A percentile compares a stretch with the other conserved stretches of the same genome.
Conservation (phyloP, 2,888 invertebrate genomes). For the Dermolepida albohirtum region DNA sequence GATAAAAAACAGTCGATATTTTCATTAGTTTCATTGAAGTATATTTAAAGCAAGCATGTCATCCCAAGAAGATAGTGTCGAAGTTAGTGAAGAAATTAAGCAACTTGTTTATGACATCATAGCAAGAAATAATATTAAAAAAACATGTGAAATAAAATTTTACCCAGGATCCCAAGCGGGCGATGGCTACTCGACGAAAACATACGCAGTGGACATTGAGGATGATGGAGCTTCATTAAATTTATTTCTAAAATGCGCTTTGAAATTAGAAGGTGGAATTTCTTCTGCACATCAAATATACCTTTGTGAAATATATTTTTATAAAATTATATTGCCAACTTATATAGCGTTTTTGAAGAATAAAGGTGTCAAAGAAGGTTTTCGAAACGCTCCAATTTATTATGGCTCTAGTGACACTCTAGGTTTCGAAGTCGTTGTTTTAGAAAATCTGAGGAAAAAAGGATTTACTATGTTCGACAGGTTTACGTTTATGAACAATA, state of each 20-base stretch:
- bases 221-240: conserved; percentile 1
- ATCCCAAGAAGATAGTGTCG: too few relatives aligned
- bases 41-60: background rate
- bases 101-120: too few relatives aligned
- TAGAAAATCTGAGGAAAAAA: conserved; percentile 53
- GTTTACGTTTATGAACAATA: conserved; percentile 53
- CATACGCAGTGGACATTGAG: conserved; percentile 16
- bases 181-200: conserved; percentile 32
- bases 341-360: conserved; percentile 20
- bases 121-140: too few relatives aligned
- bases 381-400: conserved; percentile 41
- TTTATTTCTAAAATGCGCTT: conserved; percentile 35
- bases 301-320: conserved; percentile 37
- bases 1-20: too few relatives aligned
- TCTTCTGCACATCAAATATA: background rate
- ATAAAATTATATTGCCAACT: conserved; percentile 23
- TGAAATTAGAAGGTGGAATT: background rate
- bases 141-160: background rate
- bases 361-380: conserved; percentile 15
- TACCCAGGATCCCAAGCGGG: conserved; percentile 25
- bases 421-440: conserved; percentile 49
- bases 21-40: background rate
- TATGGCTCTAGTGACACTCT: conserved; percentile 31
- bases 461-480: conserved; percentile 54
- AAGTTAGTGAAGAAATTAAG: too few relatives aligned